Conservation (phyloP, 2,113 vertebrate species). For the Thryonomys swinderianus region DNA sequence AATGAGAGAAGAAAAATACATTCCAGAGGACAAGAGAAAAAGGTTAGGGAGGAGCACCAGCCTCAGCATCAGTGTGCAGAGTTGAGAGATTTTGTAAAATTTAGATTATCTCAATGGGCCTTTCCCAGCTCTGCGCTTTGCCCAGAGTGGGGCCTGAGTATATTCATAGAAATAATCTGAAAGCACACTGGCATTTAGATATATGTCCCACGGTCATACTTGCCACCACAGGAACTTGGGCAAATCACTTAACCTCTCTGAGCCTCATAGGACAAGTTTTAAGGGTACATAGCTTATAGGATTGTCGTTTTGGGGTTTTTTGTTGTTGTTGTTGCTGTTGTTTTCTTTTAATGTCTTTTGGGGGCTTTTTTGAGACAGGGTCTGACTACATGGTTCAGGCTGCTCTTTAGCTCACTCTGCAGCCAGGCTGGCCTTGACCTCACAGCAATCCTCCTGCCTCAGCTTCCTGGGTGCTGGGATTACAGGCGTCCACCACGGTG, state of each 20-base stretch:
- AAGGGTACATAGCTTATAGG: background rate
- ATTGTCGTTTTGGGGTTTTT: background rate
- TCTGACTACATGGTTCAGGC: background rate
- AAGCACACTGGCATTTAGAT: background rate
- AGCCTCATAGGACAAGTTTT: background rate
- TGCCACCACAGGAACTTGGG: background rate
- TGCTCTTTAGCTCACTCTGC: background rate
- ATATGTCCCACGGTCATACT: background rate
- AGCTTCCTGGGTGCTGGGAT: background rate
- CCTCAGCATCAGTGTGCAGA: background rate
- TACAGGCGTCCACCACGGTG: background rate
- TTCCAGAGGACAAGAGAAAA: constrained; percentile 68
- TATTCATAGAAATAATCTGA: background rate
- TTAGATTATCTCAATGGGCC: background rate
- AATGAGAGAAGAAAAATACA: constrained; percentile 68
- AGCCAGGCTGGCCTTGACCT: background rate
- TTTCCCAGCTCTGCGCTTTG: background rate
- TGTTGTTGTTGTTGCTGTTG: background rate
- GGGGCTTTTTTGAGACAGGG: background rate
- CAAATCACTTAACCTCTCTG: constrained; percentile 49
- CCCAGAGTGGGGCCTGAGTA: background rate
- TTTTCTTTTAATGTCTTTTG: background rate
- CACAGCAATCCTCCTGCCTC: background rate
- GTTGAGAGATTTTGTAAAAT: background rate
- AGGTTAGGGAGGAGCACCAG: background rate